phyloP scores from a whole-genome alignment of 2,888 invertebrate genomes.

The Drosophila multiciliata region DNA sequence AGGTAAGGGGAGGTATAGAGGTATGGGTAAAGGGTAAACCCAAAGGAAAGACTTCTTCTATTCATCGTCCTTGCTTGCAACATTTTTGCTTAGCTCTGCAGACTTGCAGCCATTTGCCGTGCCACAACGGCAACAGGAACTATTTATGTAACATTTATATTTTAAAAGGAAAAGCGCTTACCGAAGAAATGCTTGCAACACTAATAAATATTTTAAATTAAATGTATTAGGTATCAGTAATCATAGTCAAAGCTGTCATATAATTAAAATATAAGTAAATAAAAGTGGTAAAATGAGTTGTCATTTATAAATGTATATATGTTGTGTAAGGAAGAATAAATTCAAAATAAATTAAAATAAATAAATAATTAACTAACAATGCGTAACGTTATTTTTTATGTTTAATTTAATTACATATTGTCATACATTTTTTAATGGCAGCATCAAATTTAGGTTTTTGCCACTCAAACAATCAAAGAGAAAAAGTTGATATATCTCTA shows the following conservation, averaged over 20 bases:
- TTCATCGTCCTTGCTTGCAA: conserved; percentile 26
- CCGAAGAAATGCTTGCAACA: not conserved
- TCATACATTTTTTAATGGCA: not conserved
- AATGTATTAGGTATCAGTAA: not conserved
- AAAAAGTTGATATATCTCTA: not conserved
- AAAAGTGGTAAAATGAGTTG: too few relatives aligned
- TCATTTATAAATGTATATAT: not conserved
- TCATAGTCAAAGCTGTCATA: not conserved
- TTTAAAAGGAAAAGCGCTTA: not conserved
- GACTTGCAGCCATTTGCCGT: conserved; percentile 17
- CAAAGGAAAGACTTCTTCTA: conserved; percentile 6
- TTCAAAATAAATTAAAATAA: not conserved
- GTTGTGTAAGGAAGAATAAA: too few relatives aligned
- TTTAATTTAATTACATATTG: not conserved
- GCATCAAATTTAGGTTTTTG: not conserved
- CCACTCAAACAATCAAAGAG: not conserved
- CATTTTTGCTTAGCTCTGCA: conserved; percentile 39
- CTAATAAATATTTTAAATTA: not conserved
- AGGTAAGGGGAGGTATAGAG: too few relatives aligned
- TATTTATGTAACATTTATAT: not conserved
- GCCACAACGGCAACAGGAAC: not conserved
- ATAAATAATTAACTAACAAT: not conserved
- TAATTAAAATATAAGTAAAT: not conserved
- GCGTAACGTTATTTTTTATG: not conserved
- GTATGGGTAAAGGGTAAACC: too few relatives aligned